Evolutionary conservation across 92 coral and sea anemone genomes (phyloP).

Genomic region (Porites cylindrica): DNA sequence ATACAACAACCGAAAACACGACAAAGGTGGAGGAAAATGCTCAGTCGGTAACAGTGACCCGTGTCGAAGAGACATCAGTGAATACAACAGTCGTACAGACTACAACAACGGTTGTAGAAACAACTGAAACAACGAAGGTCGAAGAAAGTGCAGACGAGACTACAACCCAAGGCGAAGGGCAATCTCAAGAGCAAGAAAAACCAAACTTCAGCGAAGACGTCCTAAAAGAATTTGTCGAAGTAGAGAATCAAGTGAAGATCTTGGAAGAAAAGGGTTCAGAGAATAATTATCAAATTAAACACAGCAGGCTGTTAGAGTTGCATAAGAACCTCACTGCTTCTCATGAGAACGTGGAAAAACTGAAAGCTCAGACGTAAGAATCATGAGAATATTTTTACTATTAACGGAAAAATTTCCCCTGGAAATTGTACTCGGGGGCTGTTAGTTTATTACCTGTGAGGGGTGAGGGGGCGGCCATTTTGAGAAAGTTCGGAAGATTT

Average conservation of each 20-base stretch:
- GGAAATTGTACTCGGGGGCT: neutral
- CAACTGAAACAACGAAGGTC: slow-evolving; percentile 5
- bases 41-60: too few species aligned
- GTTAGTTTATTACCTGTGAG: too few species aligned
- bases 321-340: slow-evolving; percentile 65
- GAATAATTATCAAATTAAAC: slow-evolving; percentile 63
- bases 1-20: neutral
- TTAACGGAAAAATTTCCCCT: too few species aligned
- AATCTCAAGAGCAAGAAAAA: slow-evolving; percentile 63
- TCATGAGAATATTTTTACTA: neutral
- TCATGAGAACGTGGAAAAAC: slow-evolving; percentile 67
- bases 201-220: slow-evolving; percentile 88
- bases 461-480: too few species aligned
- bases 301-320: slow-evolving; percentile 71
- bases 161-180: slow-evolving; percentile 40
- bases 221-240: slow-evolving; percentile 80
- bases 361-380: slow-evolving; percentile 93
- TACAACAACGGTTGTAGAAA: neutral
- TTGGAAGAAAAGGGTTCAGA: slow-evolving; percentile 74
- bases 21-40: slow-evolving; percentile 20
- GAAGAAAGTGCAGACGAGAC: slow-evolving; percentile 46
- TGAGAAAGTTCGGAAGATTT: too few species aligned
- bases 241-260: slow-evolving; percentile 74
- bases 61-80: too few species aligned
- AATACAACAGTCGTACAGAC: neutral